A percentile compares a stretch with the other conserved stretches of the same genome.
Evolutionary conservation across 2,797 vertebrate species (phyloP).

Genomic region (Lophius americanus): DNA sequence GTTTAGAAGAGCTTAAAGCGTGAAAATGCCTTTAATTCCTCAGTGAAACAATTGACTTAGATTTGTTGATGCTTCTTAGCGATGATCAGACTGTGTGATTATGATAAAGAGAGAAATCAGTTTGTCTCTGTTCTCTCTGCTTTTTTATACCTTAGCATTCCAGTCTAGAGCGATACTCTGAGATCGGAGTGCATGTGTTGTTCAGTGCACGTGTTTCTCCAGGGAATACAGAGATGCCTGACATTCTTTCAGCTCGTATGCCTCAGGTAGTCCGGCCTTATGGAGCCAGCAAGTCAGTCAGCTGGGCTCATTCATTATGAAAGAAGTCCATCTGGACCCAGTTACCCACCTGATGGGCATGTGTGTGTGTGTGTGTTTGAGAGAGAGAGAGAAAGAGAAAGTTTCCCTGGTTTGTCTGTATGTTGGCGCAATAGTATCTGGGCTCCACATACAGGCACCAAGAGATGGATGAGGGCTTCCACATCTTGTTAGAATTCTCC

Average conservation of each 20-base stretch:
- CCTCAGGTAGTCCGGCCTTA: conserved; percentile 70
- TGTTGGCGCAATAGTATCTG: conserved; percentile 9
- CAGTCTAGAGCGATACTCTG: conserved; percentile 21
- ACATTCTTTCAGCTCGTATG: conserved; percentile 67
- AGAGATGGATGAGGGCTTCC: conserved; percentile 68
- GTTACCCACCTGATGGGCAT: conserved; percentile 71
- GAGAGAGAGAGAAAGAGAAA: conserved; percentile 46
- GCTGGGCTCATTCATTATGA: conserved; percentile 76
- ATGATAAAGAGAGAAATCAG: conserved; percentile 16
- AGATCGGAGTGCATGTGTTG: conserved; percentile 21
- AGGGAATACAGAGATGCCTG: conserved; percentile 70
- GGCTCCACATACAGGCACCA: conserved; percentile 7
- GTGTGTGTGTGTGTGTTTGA: conserved; percentile 38
- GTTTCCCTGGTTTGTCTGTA: conserved; percentile 39
- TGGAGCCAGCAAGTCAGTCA: conserved; percentile 69
- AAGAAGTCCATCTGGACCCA: conserved; percentile 74
- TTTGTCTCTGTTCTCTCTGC: conserved; percentile 11
- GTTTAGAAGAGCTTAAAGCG: no score
- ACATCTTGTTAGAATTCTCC: conserved; percentile 80
- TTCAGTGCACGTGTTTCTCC: conserved; percentile 31
- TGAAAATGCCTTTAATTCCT: conserved; percentile 10
- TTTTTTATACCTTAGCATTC: conserved; percentile 33
- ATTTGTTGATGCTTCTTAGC: conserved; percentile 28
- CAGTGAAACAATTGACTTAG: conserved; percentile 31
- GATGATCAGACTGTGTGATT: conserved; percentile 12